phyloP scores from a whole-genome alignment of 2,888 invertebrate species.

The Spatulosminthurus flaviceps region DNA sequence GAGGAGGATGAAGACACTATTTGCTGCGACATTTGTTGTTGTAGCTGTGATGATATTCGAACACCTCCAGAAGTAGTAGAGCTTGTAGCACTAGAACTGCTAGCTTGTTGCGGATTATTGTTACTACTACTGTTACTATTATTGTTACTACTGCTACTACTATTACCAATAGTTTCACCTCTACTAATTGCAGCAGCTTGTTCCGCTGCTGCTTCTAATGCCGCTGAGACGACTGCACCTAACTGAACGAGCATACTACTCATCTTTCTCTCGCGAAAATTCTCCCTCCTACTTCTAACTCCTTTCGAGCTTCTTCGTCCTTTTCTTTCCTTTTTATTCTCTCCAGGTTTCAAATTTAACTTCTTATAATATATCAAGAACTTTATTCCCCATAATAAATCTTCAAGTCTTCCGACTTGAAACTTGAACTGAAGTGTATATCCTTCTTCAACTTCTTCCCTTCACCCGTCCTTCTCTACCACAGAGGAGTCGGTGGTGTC shows the following conservation, averaged over 20 bases:
- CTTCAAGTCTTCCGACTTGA: slow-evolving; percentile 34
- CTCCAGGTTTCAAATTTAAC: neutral
- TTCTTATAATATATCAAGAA: neutral
- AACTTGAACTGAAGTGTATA: no score
- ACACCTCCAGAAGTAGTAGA: neutral
- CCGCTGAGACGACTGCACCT: slow-evolving; percentile 64
- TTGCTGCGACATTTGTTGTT: neutral
- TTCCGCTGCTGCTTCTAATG: slow-evolving; percentile 58
- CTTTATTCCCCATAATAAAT: slow-evolving; percentile 34
- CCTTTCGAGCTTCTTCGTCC: neutral
- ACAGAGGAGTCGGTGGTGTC: neutral
- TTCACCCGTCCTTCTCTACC: slow-evolving; percentile 34
- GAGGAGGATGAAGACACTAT: neutral
- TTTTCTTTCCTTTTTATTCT: neutral
- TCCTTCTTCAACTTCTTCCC: slow-evolving; percentile 1
- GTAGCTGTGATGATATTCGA: neutral
- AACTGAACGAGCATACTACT: slow-evolving; percentile 65
- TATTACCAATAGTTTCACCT: slow-evolving; percentile 39
- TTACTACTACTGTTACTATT: neutral
- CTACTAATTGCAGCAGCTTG: slow-evolving; percentile 49
- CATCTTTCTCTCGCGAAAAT: slow-evolving; percentile 58
- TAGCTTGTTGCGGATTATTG: neutral
- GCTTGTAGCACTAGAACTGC: no score
- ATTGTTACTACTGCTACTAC: slow-evolving; percentile 14
- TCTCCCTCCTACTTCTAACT: neutral